Percentiles rank a stretch among this genome's conserved stretches.
Conservation (phyloP, 1,140 invertebrate species). For the Metopolophium dirhodum region DNA sequence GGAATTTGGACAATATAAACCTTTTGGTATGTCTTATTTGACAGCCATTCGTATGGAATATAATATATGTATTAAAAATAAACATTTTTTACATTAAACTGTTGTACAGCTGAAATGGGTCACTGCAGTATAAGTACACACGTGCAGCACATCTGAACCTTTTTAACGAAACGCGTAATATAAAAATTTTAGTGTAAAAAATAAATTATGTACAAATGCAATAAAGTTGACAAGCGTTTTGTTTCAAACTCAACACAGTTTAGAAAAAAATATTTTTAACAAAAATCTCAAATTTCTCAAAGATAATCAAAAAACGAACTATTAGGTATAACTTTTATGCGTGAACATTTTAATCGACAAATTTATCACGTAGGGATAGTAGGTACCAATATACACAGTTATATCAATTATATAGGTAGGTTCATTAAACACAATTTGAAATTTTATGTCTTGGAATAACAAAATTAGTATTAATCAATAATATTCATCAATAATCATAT, state of each 20-base stretch:
- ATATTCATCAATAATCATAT: neutral
- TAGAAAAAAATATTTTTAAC: neutral
- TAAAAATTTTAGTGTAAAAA: neutral
- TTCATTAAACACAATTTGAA: neutral
- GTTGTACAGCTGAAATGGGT: neutral
- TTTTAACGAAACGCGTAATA: neutral
- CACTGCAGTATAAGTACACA: neutral
- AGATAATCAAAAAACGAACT: neutral
- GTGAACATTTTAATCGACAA: neutral
- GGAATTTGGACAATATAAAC: neutral
- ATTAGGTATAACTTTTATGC: neutral
- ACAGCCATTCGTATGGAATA: neutral
- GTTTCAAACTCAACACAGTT: neutral
- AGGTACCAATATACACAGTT: too few species aligned
- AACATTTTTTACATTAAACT: neutral
- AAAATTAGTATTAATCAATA: neutral
- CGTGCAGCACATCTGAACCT: neutral
- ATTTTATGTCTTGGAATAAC: neutral
- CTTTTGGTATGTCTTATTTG: too few species aligned
- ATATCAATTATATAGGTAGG: too few species aligned
- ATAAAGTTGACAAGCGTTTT: neutral
- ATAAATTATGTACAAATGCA: neutral
- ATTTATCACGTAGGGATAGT: neutral
- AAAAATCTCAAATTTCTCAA: neutral
- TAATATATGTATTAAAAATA: neutral